These are phyloP conservation scores for Zoroaster sp. DNA, from an alignment of 53 echinoderm and acorn worm genomes.

Conservation along the genomic window DNA sequence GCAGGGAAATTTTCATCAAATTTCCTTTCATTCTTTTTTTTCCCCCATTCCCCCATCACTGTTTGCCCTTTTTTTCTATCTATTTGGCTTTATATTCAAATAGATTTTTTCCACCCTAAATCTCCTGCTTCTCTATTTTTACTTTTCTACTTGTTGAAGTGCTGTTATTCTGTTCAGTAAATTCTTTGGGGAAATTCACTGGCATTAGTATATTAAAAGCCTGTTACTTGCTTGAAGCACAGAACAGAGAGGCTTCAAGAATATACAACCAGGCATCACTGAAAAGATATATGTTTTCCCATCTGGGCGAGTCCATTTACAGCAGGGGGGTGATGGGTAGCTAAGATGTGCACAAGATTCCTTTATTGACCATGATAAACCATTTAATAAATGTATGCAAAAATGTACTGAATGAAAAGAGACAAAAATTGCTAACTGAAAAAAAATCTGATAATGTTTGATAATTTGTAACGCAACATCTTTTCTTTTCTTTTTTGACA, in stretches of 20 bases:
- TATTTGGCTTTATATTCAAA: background rate
- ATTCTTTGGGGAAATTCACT: slow-evolving; percentile 42
- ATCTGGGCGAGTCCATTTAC: background rate
- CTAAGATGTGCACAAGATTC: too few relatives aligned
- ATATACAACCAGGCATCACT: slow-evolving; percentile 6
- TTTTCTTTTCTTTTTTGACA: too few relatives aligned
- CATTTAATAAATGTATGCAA: too few relatives aligned
- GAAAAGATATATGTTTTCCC: background rate
- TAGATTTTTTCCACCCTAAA: background rate
- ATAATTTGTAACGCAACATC: too few relatives aligned
- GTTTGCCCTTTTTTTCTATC: background rate
- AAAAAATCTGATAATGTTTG: too few relatives aligned
- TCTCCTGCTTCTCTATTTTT: background rate
- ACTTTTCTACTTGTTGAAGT: background rate
- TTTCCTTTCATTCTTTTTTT: background rate
- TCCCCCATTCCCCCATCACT: background rate
- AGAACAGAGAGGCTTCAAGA: background rate
- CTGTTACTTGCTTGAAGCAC: background rate
- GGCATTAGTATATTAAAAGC: slow-evolving; percentile 26
- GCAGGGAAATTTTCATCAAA: background rate
- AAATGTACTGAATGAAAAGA: too few relatives aligned
- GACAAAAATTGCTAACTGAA: too few relatives aligned
- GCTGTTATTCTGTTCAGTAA: background rate
- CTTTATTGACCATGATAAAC: too few relatives aligned
- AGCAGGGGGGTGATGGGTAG: background rate